phyloP scores from a whole-genome alignment of 1,140 invertebrate genomes.

The Cyclina sinensis region DNA sequence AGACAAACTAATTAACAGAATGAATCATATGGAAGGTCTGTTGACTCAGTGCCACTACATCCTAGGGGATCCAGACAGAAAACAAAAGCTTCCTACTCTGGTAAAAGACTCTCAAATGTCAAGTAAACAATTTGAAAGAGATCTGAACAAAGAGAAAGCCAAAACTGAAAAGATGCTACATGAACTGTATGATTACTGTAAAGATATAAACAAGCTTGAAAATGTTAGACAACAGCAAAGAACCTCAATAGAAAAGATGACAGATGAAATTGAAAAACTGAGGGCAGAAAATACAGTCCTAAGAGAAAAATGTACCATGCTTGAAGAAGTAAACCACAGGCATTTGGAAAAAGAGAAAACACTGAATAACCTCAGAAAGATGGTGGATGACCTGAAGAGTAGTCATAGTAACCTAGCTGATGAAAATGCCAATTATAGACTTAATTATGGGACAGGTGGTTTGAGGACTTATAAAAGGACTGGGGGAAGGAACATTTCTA shows the following conservation, averaged over 20 bases:
- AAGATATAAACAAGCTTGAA: slow-evolving; percentile 74
- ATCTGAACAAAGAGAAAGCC: slow-evolving; percentile 66
- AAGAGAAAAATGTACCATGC: slow-evolving; percentile 63
- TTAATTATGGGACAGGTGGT: slow-evolving; percentile 24
- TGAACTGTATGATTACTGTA: slow-evolving; percentile 75
- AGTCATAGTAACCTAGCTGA: slow-evolving; percentile 39
- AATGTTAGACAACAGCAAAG: slow-evolving; percentile 66
- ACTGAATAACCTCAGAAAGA: slow-evolving; percentile 70
- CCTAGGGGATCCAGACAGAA: slow-evolving; percentile 72
- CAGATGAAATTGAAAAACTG: slow-evolving; percentile 72
- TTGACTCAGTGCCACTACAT: slow-evolving; percentile 72
- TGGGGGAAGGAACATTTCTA: not conserved
- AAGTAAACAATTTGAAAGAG: slow-evolving; percentile 65
- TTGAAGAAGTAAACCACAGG: slow-evolving; percentile 69
- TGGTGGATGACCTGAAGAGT: slow-evolving; percentile 69
- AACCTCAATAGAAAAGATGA: slow-evolving; percentile 64
- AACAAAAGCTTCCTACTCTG: slow-evolving; percentile 65
- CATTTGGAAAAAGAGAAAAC: slow-evolving; percentile 77
- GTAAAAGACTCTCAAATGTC: slow-evolving; percentile 68
- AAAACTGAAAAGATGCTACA: slow-evolving; percentile 73
- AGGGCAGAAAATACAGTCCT: slow-evolving; percentile 66
- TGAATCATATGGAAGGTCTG: slow-evolving; percentile 70
- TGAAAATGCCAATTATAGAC: slow-evolving; percentile 56
- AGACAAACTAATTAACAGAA: slow-evolving; percentile 59
- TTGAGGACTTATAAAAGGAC: not conserved